A percentile compares a stretch with the other conserved stretches of the same genome.
Conservation (phyloP, 2,797 vertebrate species). For the Chiloscyllium punctatum region DNA sequence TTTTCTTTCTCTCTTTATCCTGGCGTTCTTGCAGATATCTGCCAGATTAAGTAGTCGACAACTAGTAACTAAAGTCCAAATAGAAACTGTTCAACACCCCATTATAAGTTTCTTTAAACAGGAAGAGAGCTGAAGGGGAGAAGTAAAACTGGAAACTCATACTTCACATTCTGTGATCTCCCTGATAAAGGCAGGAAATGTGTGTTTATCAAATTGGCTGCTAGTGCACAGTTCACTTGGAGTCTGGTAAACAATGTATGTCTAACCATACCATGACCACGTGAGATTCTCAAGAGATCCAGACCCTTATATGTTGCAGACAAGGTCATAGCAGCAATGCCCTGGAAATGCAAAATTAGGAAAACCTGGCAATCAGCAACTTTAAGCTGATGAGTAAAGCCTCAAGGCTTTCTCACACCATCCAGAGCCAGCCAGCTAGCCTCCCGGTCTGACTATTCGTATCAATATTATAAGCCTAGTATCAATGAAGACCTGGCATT, state of each 20-base stretch:
- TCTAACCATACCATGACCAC: slow-evolving; percentile 62
- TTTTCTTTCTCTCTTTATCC: slow-evolving; percentile 48
- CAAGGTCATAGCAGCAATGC: slow-evolving; percentile 68
- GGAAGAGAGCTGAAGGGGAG: slow-evolving; percentile 64
- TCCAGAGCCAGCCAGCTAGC: slow-evolving; percentile 59
- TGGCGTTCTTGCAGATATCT: slow-evolving; percentile 55
- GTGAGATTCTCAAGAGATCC: slow-evolving; percentile 64
- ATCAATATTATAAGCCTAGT: slow-evolving; percentile 54
- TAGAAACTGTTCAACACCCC: slow-evolving; percentile 59
- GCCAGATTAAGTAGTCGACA: slow-evolving; percentile 48
- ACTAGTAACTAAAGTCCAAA: slow-evolving; percentile 53
- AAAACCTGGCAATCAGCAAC: slow-evolving; percentile 73
- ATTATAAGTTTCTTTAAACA: slow-evolving; percentile 67
- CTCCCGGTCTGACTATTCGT: slow-evolving; percentile 53
- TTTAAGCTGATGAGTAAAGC: slow-evolving; percentile 61
- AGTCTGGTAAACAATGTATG: slow-evolving; percentile 69
- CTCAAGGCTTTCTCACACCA: slow-evolving; percentile 65
- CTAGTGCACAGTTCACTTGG: slow-evolving; percentile 65
- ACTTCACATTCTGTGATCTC: slow-evolving; percentile 66
- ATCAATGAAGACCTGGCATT: slow-evolving; percentile 63
- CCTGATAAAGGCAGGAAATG: slow-evolving; percentile 79
- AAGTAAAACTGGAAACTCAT: slow-evolving; percentile 69
- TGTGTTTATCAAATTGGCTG: slow-evolving; percentile 82
- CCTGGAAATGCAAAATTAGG: slow-evolving; percentile 83
- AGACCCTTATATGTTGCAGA: slow-evolving; percentile 60